Percentiles rank a stretch among this genome's conserved stretches.
Evolutionary conservation across 1,140 invertebrate species (phyloP).

Genomic region (Latrodectus geometricus): DNA sequence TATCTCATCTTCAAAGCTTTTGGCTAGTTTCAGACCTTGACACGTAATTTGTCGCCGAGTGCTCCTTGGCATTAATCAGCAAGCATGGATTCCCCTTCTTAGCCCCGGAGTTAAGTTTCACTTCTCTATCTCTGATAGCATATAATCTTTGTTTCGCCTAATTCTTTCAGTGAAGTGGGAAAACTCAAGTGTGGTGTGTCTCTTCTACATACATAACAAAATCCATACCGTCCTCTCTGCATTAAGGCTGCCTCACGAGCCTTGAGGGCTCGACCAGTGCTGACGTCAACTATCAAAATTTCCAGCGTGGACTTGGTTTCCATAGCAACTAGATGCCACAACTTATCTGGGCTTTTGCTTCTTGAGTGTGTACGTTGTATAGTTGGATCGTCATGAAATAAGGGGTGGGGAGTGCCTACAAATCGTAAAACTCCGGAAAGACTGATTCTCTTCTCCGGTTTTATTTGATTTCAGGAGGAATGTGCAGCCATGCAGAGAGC

Average conservation of each 20-base stretch:
- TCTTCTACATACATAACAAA: not conserved
- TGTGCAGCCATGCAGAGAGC: not conserved
- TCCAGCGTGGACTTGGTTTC: not conserved
- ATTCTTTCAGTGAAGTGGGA: not conserved
- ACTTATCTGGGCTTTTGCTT: not conserved
- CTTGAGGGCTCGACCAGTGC: not conserved
- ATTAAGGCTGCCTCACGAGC: not conserved
- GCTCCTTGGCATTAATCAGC: not conserved
- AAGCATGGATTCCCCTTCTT: not conserved
- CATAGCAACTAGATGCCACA: not conserved
- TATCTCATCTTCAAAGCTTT: not conserved
- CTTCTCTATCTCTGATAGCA: not conserved
- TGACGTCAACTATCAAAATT: not conserved
- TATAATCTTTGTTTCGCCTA: not conserved
- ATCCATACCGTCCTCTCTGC: not conserved
- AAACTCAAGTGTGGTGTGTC: not conserved
- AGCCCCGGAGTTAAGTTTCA: not conserved
- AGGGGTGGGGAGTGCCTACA: not conserved
- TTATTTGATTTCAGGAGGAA: not conserved
- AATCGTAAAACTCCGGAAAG: not conserved
- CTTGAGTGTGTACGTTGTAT: not conserved
- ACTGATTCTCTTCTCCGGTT: not conserved
- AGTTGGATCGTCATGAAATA: not conserved
- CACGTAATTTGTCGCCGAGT: not conserved
- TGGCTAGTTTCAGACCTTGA: not conserved